Evolutionary conservation across 2,797 vertebrate species (phyloP).

Genomic region (Epinephelus malabaricus): DNA sequence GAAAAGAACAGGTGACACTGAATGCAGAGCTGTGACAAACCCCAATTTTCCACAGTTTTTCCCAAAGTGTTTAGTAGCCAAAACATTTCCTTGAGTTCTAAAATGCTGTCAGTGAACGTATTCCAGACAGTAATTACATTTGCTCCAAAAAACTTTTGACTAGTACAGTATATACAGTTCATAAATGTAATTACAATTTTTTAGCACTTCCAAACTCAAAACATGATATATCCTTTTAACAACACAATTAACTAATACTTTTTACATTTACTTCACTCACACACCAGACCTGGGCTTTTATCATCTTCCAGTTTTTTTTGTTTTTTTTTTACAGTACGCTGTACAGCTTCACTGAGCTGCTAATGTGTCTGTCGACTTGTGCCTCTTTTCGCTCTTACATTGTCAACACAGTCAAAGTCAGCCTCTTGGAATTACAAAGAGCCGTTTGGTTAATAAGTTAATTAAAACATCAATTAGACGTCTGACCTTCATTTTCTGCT

Average conservation of each 20-base stretch:
- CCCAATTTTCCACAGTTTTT: no score
- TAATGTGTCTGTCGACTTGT: neutral
- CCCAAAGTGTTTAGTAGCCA: no score
- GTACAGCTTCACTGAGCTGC: neutral
- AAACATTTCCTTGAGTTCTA: no score
- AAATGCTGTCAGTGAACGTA: no score
- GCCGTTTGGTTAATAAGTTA: conserved; percentile 55
- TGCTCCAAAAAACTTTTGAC: neutral
- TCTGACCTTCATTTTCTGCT: conserved; percentile 62
- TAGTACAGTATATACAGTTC: no score
- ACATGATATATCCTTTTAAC: neutral
- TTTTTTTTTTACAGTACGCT: neutral
- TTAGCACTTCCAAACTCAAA: neutral
- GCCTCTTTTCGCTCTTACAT: conserved; percentile 11
- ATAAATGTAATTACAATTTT: no score
- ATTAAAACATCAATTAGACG: conserved; percentile 71
- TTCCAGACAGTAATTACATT: no score
- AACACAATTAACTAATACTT: neutral
- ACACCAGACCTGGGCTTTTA: neutral
- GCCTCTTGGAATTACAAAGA: conserved; percentile 43
- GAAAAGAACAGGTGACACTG: no score
- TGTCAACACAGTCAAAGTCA: conserved; percentile 22
- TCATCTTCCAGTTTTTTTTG: neutral
- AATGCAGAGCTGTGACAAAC: no score
- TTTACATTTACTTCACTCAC: neutral